A percentile compares a stretch with the other conserved stretches of the same genome.
phyloP scores from a whole-genome alignment of 1,140 invertebrate species.

The Zaprionus inermis region DNA sequence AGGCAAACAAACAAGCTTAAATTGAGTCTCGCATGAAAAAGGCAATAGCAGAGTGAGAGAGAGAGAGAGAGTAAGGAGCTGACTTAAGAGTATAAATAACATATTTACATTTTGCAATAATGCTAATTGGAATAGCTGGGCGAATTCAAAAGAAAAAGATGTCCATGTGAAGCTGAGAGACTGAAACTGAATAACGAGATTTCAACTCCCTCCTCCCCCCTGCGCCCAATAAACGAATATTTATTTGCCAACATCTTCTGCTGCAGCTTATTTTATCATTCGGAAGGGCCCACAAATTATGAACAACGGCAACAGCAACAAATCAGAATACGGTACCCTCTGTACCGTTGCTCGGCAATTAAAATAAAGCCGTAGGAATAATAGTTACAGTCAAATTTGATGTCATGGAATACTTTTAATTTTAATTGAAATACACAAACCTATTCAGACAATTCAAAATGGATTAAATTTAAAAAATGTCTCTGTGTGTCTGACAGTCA shows the following conservation, averaged over 20 bases:
- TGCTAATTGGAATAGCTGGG: conserved; percentile 45
- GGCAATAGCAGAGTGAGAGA: conserved; percentile 16
- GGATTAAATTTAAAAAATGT: no score
- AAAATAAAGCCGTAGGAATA: neutral
- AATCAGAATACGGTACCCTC: neutral
- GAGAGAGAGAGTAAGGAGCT: neutral
- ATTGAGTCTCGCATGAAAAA: conserved; percentile 41
- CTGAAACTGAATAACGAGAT: conserved; percentile 15
- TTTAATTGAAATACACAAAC: neutral
- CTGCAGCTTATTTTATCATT: conserved; percentile 3
- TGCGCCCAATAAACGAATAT: conserved; percentile 5
- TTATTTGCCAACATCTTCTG: neutral
- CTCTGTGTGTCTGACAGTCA: no score
- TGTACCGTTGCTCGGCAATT: neutral
- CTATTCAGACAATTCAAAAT: no score
- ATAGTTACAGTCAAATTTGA: conserved; percentile 1
- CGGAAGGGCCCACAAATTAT: neutral
- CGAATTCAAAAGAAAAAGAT: conserved; percentile 24
- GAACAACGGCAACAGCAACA: neutral
- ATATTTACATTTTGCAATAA: conserved; percentile 54
- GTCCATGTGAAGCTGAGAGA: conserved; percentile 16
- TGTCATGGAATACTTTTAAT: neutral
- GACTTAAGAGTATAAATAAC: conserved; percentile 39
- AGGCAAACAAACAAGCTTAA: conserved; percentile 51
- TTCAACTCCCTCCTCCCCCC: no score